These are phyloP conservation scores for Halcyon senegalensis DNA, from an alignment of 2,113 vertebrate species.

Conservation along the genomic window DNA sequence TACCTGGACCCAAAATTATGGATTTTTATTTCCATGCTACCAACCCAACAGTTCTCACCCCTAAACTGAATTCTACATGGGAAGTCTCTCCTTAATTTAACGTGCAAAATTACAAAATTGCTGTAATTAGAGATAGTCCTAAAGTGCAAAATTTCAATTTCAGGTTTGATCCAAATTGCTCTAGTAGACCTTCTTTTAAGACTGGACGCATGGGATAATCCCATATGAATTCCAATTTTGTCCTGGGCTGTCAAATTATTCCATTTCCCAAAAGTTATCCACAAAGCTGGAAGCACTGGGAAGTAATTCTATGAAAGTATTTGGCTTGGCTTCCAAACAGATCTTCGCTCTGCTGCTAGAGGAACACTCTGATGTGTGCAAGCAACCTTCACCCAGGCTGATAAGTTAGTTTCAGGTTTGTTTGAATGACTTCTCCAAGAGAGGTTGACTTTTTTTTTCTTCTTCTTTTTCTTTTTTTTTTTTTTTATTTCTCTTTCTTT, in stretches of 20 bases:
- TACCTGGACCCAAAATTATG: not conserved
- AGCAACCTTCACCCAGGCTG: not conserved
- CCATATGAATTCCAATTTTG: not conserved
- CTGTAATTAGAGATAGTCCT: not conserved
- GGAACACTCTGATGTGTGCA: not conserved
- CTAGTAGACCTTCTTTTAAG: not conserved
- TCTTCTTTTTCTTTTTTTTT: no score
- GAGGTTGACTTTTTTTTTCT: not conserved
- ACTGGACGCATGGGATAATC: not conserved
- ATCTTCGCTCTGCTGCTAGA: not conserved
- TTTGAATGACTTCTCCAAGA: not conserved
- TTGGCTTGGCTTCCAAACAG: not conserved
- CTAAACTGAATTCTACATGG: not conserved
- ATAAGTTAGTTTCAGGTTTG: not conserved
- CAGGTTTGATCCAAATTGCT: not conserved
- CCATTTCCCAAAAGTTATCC: not conserved
- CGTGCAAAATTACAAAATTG: not conserved
- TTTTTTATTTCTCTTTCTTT: not conserved
- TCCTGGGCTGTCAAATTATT: not conserved
- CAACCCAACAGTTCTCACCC: not conserved
- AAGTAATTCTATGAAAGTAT: not conserved
- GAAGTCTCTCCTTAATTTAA: not conserved
- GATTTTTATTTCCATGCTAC: not conserved
- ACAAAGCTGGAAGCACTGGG: not conserved
- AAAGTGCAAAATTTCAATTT: not conserved